Base-by-base conservation (phyloP, 2,888 invertebrate species). In the Pterobdella sp. region DNA sequence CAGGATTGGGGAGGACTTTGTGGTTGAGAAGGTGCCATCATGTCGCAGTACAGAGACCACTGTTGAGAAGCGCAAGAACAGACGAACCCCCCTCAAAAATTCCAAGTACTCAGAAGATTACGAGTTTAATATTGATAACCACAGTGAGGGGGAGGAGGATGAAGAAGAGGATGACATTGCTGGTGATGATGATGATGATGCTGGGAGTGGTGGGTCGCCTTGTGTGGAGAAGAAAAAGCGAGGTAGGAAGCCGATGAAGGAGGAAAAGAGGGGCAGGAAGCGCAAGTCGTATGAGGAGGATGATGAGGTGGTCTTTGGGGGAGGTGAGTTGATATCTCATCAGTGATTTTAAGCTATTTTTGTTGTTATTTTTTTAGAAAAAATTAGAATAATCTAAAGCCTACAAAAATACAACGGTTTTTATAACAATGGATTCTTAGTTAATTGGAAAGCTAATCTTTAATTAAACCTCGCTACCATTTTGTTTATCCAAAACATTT, bases 261-360 rank as follows among this genome's bases (percentile, higher is more conserved):
- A 85, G 94, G 68, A 84, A 94, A 87, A 90, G 90, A 79, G 72
- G 79, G 79, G 7, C 78, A 80, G 65, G 80, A 79, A 67, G 60
- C 18, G 60, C 4, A 56, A 56, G n/a, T 3, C 26, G 14, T 56
- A 56, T 56, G 60, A 56, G n/a, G 60, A 56, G 60, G 60, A 56
- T 56, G 60, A 56, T 26, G 60, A 56, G n/a, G 60, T 56, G 14
- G 60, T 56, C 7, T 56, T 56, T 26, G 26, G n/a, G 18, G 60
- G 60, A 26, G 60, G 60, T n/a, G n/a, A n/a, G n/a, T n/a, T n/a
- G n/a, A n/a, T n/a, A n/a, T n/a, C n/a, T n/a, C n/a, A n/a, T n/a
- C n/a, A n/a, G n/a, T n/a, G n/a, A n/a, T n/a, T n/a, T n/a, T n/a
- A n/a, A n/a, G n/a, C n/a, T n/a, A n/a, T n/a, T n/a, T n/a, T n/a